These are phyloP conservation scores for Elephas maximus DNA, from an alignment of 2,113 vertebrate genomes.

Conservation along the genomic window DNA sequence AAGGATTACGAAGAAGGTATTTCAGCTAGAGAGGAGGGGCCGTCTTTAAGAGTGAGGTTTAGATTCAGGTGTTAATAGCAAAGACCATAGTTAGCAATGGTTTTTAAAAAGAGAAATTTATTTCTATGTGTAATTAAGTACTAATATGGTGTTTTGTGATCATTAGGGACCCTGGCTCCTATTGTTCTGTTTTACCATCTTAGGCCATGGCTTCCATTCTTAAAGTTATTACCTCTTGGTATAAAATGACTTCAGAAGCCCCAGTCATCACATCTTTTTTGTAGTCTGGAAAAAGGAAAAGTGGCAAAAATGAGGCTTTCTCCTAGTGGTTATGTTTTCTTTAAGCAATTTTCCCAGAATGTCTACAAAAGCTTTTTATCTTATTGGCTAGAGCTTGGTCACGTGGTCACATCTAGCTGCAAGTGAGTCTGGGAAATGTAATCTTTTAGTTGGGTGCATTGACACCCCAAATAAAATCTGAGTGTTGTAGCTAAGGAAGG, in stretches of 20 bases:
- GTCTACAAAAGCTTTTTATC: background rate
- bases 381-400: background rate
- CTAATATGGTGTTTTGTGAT: background rate
- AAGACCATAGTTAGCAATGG: background rate
- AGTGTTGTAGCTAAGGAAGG: background rate
- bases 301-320: background rate
- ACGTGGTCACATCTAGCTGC: background rate
- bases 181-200: background rate
- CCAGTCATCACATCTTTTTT: background rate
- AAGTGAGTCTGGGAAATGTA: background rate
- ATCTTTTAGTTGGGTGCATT: background rate
- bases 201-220: background rate
- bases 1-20: background rate
- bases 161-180: background rate
- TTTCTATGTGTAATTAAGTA: background rate
- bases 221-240: background rate
- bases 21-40: background rate
- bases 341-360: background rate
- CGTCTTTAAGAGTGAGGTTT: conserved; percentile 16
- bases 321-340: background rate
- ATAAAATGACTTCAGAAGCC: background rate
- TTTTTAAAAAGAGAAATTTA: background rate
- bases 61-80: background rate
- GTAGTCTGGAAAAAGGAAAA: background rate
- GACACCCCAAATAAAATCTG: background rate